phyloP scores from a whole-genome alignment of 35 echinoderm and acorn worm genomes.

The Acanthaster planci region DNA sequence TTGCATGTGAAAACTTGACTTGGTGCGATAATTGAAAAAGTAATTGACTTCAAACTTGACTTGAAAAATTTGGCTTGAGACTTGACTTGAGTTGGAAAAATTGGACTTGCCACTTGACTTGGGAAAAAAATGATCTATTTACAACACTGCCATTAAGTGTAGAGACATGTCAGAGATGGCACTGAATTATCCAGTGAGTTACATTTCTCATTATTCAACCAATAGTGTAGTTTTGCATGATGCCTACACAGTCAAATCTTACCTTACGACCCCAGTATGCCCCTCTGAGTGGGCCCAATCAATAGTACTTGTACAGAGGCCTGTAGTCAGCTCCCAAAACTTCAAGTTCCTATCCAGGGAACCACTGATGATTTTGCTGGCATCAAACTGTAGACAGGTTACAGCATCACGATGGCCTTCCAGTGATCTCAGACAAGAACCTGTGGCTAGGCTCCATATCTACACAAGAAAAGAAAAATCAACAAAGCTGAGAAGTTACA shows the following conservation, averaged over 20 bases:
- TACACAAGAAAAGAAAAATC: not conserved
- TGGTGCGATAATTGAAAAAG: too few species aligned
- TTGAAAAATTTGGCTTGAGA: too few species aligned
- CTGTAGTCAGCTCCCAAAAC: slow-evolving; percentile 81
- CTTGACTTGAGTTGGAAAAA: too few species aligned
- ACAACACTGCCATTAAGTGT: too few species aligned
- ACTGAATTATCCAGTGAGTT: too few species aligned
- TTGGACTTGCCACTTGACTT: too few species aligned
- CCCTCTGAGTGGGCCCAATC: slow-evolving; percentile 95
- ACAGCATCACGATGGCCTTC: slow-evolving; percentile 90
- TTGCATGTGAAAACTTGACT: too few species aligned
- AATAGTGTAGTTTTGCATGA: not conserved
- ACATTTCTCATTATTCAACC: not conserved
- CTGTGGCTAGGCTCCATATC: slow-evolving; percentile 81
- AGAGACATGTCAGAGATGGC: too few species aligned
- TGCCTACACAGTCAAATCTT: not conserved
- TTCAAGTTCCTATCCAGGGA: slow-evolving; percentile 94
- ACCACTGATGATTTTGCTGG: slow-evolving; percentile 95
- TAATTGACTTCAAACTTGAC: too few species aligned
- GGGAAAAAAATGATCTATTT: too few species aligned
- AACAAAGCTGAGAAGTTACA: too few species aligned
- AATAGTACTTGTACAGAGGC: slow-evolving; percentile 84
- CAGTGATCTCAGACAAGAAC: slow-evolving; percentile 59
- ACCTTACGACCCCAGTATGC: slow-evolving; percentile 95
- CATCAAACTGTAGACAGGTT: slow-evolving; percentile 97